Base-by-base conservation (phyloP, 2,888 invertebrate species). In the Parnassius mnemosyne region DNA sequence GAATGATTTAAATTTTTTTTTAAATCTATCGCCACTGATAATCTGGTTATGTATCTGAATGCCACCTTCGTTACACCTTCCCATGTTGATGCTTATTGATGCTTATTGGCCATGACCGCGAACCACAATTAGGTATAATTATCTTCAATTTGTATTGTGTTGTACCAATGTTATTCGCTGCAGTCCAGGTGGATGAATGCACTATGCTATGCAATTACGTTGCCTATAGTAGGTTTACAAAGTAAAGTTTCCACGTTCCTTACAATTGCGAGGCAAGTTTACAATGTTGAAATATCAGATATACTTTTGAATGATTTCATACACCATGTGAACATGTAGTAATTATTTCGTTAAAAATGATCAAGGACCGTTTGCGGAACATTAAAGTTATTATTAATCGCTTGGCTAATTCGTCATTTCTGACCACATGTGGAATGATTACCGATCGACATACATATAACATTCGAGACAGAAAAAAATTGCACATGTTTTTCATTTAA, bases 41-140 rank as follows among this genome's bases (percentile, higher is more conserved):
- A 47, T n/a, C n/a, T 53, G 57, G 56, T 56, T 51, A 61, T 61
- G 41, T 42, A 61, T 51, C 60, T 54, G 60, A 60, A 64, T 44
- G 67, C 43, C 60, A 78, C 83, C 84, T 84, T 83, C 78, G 72
- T 68, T 72, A 70, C 71, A 81, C 82, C 85, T 89, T 87, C 83
- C 76, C 83, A 84, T 84, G 82, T 81, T 80, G 81, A 81, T 84
- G 87, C 87, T 87, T 89, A 88, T 89, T 87, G 87, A 85, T 89
- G 89, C 87, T 89, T 89, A 90, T 91, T 91, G 88, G 84, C 91
- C 91, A 88, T 91, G 91, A 89, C 91, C 91, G 76, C 91, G 89
- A 77, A 80, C 85, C 68, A 78, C 88, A 87, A 89, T 91, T 91
- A 91, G 85, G 80, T 82, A 80, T 88, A 88, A 91, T 91, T 91